A percentile compares a stretch with the other conserved stretches of the same genome.
These are phyloP conservation scores for Lepisosteus oculatus DNA, from an alignment of 2,113 vertebrate genomes.

Conservation along the genomic window DNA sequence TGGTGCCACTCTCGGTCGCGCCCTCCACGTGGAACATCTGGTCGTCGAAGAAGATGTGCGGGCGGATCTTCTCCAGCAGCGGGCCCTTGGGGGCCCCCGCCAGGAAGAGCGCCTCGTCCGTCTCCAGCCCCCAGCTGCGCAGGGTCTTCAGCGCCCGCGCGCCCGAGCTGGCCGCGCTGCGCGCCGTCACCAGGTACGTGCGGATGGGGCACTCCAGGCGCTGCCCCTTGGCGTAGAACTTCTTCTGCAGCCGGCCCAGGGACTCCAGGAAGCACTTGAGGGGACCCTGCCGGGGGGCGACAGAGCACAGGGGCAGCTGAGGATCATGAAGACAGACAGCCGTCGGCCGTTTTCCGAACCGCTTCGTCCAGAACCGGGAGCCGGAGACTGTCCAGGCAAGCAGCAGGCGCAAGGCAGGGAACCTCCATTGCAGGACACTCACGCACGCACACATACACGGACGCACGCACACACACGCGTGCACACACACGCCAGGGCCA, in stretches of 20 bases:
- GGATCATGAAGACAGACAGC: not conserved
- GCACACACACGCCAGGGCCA: too few relatives aligned
- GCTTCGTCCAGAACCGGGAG: too few relatives aligned
- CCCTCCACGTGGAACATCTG: conserved; percentile 95
- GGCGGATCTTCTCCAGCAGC: conserved; percentile 86
- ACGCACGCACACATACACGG: not conserved
- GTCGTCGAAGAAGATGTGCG: conserved; percentile 94
- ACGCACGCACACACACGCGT: not conserved
- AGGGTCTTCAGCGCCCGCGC: conserved; percentile 88
- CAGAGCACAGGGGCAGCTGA: not conserved
- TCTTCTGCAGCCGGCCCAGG: conserved; percentile 89
- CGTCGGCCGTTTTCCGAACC: too few relatives aligned
- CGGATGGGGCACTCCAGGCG: conserved; percentile 89
- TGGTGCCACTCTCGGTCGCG: conserved; percentile 82
- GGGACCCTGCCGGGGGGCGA: conserved; percentile 69
- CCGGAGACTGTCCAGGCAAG: too few relatives aligned
- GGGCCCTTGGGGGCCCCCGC: conserved; percentile 91
- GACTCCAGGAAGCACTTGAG: conserved; percentile 90
- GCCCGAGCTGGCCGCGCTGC: conserved; percentile 89
- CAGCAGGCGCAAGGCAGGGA: not conserved
- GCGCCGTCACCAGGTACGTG: conserved; percentile 89
- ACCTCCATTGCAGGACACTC: not conserved
- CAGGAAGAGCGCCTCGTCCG: conserved; percentile 88
- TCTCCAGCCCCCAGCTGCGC: conserved; percentile 91
- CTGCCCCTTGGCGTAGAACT: conserved; percentile 87